phyloP scores from a whole-genome alignment of 1,140 invertebrate species.

The Stegodyphus dumicola region DNA sequence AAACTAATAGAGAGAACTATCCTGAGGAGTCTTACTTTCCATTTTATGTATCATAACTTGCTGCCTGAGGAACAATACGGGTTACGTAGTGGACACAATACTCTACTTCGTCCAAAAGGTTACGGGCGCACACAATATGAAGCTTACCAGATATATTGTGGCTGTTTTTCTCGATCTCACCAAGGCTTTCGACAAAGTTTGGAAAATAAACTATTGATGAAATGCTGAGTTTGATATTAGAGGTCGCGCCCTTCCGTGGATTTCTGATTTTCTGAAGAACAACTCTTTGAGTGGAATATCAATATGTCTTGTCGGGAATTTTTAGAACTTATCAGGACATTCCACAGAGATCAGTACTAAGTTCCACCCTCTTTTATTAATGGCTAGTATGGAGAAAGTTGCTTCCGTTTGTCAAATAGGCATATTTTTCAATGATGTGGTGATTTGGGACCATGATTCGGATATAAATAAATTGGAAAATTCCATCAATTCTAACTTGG shows the following conservation, averaged over 20 bases:
- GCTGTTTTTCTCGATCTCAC: constrained; percentile 7
- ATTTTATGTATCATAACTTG: background rate
- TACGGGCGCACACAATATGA: background rate
- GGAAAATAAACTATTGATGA: background rate
- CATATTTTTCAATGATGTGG: background rate
- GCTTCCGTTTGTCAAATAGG: background rate
- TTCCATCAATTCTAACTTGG: background rate
- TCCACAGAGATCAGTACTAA: background rate
- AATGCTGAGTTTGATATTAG: constrained; percentile 14
- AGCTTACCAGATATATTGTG: background rate
- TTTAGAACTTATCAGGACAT: background rate
- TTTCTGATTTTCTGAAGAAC: background rate
- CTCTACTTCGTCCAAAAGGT: constrained; percentile 5
- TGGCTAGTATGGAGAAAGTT: background rate
- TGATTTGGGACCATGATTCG: background rate
- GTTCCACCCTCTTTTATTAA: background rate
- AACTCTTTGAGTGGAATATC: background rate
- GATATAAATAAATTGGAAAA: background rate
- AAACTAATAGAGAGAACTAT: constrained; percentile 1
- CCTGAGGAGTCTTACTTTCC: background rate
- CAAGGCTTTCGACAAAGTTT: constrained; percentile 15
- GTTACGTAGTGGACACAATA: background rate
- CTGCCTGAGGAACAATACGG: background rate
- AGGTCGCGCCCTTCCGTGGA: background rate
- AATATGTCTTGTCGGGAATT: background rate